Evolutionary conservation across 2,888 invertebrate genomes (phyloP).

Genomic region (Cryptus viduatorius): DNA sequence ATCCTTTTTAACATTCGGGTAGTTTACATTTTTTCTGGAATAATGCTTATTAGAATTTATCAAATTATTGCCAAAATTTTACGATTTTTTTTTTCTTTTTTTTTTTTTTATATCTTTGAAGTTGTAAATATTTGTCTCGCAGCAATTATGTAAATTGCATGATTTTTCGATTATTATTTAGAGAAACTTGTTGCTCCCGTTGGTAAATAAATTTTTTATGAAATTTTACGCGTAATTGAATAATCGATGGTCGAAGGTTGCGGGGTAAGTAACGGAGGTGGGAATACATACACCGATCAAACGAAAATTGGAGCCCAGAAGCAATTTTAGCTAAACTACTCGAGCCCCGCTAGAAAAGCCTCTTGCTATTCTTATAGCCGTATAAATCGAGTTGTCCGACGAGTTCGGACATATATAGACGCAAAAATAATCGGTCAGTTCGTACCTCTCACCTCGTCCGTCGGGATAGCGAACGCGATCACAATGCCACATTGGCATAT

Average conservation of each 20-base stretch:
- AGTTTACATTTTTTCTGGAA: no score
- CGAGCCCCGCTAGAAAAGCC: constrained; percentile 33
- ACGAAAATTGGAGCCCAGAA: constrained; percentile 32
- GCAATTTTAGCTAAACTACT: constrained; percentile 39
- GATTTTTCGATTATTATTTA: no score
- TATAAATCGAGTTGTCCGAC: constrained; percentile 54
- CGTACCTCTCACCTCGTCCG: constrained; percentile 36
- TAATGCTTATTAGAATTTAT: no score
- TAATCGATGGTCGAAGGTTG: neutral
- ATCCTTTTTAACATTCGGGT: no score
- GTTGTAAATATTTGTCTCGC: no score
- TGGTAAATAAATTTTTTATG: neutral
- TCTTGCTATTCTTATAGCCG: constrained; percentile 57
- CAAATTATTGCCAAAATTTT: no score
- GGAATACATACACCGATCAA: constrained; percentile 11
- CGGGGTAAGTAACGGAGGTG: constrained; percentile 7
- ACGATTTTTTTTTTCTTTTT: no score
- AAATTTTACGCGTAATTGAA: neutral
- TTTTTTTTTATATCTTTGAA: no score
- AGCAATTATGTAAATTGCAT: no score
- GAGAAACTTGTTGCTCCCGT: no score
- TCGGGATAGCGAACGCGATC: neutral
- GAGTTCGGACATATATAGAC: constrained; percentile 27
- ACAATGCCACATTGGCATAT: neutral
- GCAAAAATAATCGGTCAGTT: constrained; percentile 55